Evolutionary conservation across 2,797 vertebrate genomes (phyloP).

Genomic region (Aldrovandia affinis): DNA sequence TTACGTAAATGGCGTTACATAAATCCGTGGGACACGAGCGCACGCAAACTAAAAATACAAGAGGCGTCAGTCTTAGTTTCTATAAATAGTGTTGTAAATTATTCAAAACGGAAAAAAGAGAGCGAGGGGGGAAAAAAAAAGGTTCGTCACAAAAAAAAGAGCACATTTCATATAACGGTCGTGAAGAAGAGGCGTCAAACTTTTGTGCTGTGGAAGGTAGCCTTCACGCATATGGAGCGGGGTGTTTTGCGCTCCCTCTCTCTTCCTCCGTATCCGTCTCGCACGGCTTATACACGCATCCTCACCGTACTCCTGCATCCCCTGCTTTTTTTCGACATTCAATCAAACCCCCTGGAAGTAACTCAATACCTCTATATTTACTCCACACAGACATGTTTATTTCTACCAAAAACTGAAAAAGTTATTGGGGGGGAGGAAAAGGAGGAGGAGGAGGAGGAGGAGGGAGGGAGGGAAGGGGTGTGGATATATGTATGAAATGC

Average conservation of each 20-base stretch:
- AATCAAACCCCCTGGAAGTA: slow-evolving; percentile 1
- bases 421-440: too few relatives aligned
- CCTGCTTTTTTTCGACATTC: background rate
- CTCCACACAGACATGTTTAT: background rate
- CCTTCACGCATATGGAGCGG: background rate
- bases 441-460: too few relatives aligned
- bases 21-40: slow-evolving; percentile 49
- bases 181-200: background rate
- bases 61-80: slow-evolving; percentile 47
- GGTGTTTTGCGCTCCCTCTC: background rate
- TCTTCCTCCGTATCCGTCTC: background rate
- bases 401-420: background rate
- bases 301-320: background rate
- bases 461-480: too few relatives aligned
- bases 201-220: background rate
- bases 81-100: slow-evolving; percentile 59
- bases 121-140: too few relatives aligned
- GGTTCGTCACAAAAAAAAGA: slow-evolving; percentile 10
- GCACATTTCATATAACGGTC: background rate
- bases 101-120: slow-evolving; percentile 53
- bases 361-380: slow-evolving; percentile 12
- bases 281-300: too few relatives aligned
- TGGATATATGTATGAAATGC: background rate
- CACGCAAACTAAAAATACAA: slow-evolving; percentile 63
- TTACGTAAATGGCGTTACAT: slow-evolving; percentile 72